Evolutionary conservation across 2,888 invertebrate species (phyloP).

Genomic region (Endotricha flammealis): DNA sequence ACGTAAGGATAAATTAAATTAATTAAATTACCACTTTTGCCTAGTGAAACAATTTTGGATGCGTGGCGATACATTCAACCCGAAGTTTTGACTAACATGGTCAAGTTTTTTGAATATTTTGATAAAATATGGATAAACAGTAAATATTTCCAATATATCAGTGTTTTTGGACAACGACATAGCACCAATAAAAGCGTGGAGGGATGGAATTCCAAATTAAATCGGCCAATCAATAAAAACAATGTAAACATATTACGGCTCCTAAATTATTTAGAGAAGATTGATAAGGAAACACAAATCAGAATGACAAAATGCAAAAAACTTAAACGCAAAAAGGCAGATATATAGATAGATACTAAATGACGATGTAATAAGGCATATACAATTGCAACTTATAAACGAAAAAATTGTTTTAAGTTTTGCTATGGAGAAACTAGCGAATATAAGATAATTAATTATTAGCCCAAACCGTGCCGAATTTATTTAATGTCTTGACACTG

Average conservation of each 20-base stretch:
- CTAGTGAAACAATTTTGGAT: not conserved
- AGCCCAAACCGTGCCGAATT: no score
- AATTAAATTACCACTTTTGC: not conserved
- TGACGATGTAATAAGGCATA: slow-evolving; percentile 5
- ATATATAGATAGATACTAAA: slow-evolving; percentile 6
- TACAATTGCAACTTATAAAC: slow-evolving; percentile 6
- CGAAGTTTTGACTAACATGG: slow-evolving; percentile 1
- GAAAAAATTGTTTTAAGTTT: slow-evolving; percentile 5
- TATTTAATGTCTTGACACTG: no score
- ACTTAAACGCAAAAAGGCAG: slow-evolving; percentile 6
- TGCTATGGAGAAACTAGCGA: slow-evolving; percentile 6
- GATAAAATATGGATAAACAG: slow-evolving; percentile 8
- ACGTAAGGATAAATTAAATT: no score
- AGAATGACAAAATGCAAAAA: slow-evolving; percentile 5
- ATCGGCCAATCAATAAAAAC: slow-evolving; percentile 8
- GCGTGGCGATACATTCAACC: not conserved
- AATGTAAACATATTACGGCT: slow-evolving; percentile 10
- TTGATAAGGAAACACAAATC: slow-evolving; percentile 8
- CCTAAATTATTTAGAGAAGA: slow-evolving; percentile 7
- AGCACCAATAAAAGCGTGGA: slow-evolving; percentile 10
- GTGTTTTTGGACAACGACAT: slow-evolving; percentile 9
- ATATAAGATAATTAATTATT: slow-evolving; percentile 5
- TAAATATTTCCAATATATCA: slow-evolving; percentile 6
- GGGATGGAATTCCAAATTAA: slow-evolving; percentile 9
- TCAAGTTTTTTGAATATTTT: slow-evolving; percentile 6